phyloP scores from a whole-genome alignment of 2,888 invertebrate species.

The Oxytorus armatus region DNA sequence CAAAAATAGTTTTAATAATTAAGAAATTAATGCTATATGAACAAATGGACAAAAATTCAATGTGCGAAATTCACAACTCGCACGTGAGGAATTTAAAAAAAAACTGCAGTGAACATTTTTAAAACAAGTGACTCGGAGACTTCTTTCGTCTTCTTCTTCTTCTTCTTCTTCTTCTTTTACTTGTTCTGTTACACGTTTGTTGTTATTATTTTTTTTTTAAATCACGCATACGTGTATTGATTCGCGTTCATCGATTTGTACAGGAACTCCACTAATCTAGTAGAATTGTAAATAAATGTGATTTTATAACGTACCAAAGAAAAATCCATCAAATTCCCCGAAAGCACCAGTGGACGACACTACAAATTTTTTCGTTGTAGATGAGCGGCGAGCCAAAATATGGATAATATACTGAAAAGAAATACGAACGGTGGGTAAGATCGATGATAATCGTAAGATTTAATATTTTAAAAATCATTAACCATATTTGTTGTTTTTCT shows the following conservation, averaged over 20 bases:
- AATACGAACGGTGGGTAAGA: no score
- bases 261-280: slow-evolving; percentile 78
- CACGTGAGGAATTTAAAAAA: slow-evolving; percentile 8
- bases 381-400: no score
- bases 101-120: slow-evolving; percentile 72
- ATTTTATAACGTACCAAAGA: slow-evolving; percentile 79
- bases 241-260: slow-evolving; percentile 78
- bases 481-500: no score
- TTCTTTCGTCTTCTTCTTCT: slow-evolving; percentile 18
- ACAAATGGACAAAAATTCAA: slow-evolving; percentile 14
- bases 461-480: no score
- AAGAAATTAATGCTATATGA: slow-evolving; percentile 13
- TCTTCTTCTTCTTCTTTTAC: slow-evolving; percentile 47
- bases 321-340: neutral
- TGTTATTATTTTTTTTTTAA: slow-evolving; percentile 60
- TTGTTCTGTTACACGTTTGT: slow-evolving; percentile 38
- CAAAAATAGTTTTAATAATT: slow-evolving; percentile 2
- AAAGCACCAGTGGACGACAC: neutral
- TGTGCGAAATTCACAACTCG: slow-evolving; percentile 3
- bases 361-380: no score
- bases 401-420: no score
- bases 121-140: slow-evolving; percentile 73
- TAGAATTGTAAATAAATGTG: slow-evolving; percentile 84
- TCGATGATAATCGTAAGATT: no score
- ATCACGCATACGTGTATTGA: slow-evolving; percentile 74